Percentiles rank a stretch among this genome's conserved stretches.
These are phyloP conservation scores for Hypomesus transpacificus DNA, from an alignment of 2,113 vertebrate genomes.

Conservation along the genomic window DNA sequence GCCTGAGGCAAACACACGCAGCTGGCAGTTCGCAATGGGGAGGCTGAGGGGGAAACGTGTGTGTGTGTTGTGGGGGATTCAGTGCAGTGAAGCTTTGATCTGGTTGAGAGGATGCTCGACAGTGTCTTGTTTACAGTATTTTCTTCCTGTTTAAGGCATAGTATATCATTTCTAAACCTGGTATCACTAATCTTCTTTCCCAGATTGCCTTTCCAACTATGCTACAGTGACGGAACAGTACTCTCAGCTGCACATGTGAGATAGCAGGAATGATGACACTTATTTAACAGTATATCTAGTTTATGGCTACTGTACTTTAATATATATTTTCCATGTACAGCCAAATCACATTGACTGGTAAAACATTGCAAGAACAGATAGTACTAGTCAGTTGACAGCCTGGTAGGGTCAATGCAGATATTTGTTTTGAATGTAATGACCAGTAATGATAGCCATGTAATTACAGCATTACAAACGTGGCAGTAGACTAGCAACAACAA, in stretches of 20 bases:
- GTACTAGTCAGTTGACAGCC: slow-evolving; percentile 1
- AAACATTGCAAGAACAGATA: too few relatives aligned
- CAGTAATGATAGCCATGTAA: slow-evolving; percentile 8
- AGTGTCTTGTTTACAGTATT: not conserved
- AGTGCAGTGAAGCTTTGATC: slow-evolving; percentile 10
- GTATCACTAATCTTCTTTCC: not conserved
- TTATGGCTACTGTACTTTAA: too few relatives aligned
- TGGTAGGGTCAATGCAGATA: slow-evolving; percentile 9
- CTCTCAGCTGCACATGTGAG: not conserved
- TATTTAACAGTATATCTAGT: too few relatives aligned
- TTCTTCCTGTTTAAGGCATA: not conserved
- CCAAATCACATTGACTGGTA: too few relatives aligned
- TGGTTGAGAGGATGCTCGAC: not conserved
- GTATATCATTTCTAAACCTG: not conserved
- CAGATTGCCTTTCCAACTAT: not conserved
- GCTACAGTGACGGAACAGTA: not conserved
- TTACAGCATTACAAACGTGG: not conserved
- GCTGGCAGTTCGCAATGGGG: slow-evolving; percentile 50
- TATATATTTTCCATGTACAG: too few relatives aligned
- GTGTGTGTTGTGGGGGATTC: slow-evolving; percentile 1
- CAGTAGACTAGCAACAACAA: too few relatives aligned
- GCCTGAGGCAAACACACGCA: slow-evolving; percentile 61
- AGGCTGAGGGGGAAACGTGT: slow-evolving; percentile 26
- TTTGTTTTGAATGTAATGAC: slow-evolving; percentile 9
- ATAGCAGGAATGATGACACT: not conserved